phyloP scores from a whole-genome alignment of 2,113 vertebrate genomes.

The Thamnaconus septentrionalis region DNA sequence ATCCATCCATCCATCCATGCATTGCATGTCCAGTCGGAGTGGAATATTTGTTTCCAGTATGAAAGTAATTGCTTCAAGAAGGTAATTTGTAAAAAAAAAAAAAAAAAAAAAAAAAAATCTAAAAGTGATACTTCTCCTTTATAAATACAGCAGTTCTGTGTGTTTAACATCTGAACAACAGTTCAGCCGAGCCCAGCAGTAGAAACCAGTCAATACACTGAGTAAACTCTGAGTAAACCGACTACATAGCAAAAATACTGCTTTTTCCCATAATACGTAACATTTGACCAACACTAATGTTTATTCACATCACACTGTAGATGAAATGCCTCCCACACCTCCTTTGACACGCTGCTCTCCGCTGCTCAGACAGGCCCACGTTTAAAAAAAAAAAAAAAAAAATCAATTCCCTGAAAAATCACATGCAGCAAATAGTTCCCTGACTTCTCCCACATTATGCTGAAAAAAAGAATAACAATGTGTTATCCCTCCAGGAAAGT shows the following conservation, averaged over 20 bases:
- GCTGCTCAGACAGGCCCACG: constrained; percentile 6
- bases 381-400: background rate
- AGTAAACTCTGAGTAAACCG: too few relatives aligned
- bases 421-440: constrained; percentile 15
- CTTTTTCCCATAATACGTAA: background rate
- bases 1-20: background rate
- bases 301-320: background rate
- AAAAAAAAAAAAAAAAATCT: constrained; percentile 1
- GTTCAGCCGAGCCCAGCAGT: too few relatives aligned
- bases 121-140: background rate
- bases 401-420: constrained; percentile 24
- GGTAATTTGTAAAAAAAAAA: background rate
- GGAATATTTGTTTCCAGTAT: too few relatives aligned
- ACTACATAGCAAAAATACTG: background rate
- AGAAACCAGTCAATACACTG: too few relatives aligned
- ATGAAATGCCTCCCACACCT: background rate
- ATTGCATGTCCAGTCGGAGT: background rate
- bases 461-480: background rate
- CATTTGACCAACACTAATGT: constrained; percentile 12
- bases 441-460: constrained; percentile 3
- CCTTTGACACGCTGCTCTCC: background rate
- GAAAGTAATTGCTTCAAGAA: background rate
- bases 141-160: too few relatives aligned
- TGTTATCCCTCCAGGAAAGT: background rate
- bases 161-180: too few relatives aligned